A percentile compares a stretch with the other conserved stretches of the same genome.
These are phyloP conservation scores for Rutpela maculata DNA, from an alignment of 2,888 invertebrate genomes.

Conservation along the genomic window DNA sequence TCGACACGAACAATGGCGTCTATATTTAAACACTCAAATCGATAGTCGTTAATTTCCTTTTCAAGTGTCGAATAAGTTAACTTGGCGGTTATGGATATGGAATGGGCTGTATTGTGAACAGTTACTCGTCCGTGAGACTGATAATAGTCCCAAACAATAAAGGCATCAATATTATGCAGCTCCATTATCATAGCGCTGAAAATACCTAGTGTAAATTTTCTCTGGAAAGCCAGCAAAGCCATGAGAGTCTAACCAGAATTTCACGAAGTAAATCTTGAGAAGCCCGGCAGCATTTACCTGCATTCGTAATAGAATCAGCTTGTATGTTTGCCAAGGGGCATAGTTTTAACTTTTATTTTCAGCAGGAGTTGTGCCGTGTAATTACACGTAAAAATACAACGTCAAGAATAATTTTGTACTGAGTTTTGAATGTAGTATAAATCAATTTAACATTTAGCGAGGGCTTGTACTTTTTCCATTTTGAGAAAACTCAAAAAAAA, in stretches of 20 bases:
- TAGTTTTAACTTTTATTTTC: too few species aligned
- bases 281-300: background rate
- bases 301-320: background rate
- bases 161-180: slow-evolving; percentile 39
- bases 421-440: too few species aligned
- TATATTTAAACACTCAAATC: slow-evolving; percentile 52
- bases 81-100: slow-evolving; percentile 55
- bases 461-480: too few species aligned
- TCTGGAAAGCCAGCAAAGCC: slow-evolving; percentile 9
- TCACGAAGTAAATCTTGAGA: background rate
- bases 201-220: slow-evolving; percentile 27
- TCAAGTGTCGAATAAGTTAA: slow-evolving; percentile 60
- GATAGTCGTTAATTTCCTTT: slow-evolving; percentile 61
- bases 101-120: slow-evolving; percentile 63
- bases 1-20: slow-evolving; percentile 1
- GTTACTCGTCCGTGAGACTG: slow-evolving; percentile 66
- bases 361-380: too few species aligned
- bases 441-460: too few species aligned
- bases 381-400: too few species aligned
- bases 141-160: slow-evolving; percentile 58
- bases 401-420: too few species aligned
- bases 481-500: too few species aligned
- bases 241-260: slow-evolving; percentile 17
- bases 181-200: slow-evolving; percentile 27
- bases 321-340: background rate